Percentiles rank a stretch among this genome's conserved stretches.
phyloP scores from a whole-genome alignment of 2,797 vertebrate genomes.

The Myioborus miniatus region DNA sequence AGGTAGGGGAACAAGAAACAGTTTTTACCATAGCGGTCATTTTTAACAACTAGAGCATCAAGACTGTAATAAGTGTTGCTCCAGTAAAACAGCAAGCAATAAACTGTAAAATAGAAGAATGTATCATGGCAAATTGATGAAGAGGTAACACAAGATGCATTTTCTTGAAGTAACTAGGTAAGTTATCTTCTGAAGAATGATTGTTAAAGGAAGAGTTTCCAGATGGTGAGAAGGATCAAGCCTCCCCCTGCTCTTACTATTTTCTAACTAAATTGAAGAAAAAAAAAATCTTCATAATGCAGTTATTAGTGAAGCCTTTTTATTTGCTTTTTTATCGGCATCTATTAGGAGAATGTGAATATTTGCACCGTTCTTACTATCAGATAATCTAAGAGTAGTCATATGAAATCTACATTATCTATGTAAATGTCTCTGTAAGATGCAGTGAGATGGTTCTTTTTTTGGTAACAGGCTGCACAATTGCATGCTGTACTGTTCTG shows the following conservation, averaged over 20 bases:
- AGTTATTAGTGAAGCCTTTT: neutral
- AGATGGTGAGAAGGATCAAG: neutral
- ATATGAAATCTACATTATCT: conserved; percentile 36
- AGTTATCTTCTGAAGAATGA: conserved; percentile 28
- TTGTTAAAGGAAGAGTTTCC: conserved; percentile 9
- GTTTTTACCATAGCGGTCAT: neutral
- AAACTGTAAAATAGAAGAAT: neutral
- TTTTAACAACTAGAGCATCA: neutral
- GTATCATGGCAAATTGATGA: neutral
- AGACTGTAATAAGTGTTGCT: neutral
- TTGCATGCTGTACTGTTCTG: conserved; percentile 24
- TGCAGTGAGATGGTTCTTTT: conserved; percentile 36
- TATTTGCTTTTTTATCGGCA: neutral
- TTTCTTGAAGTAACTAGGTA: neutral
- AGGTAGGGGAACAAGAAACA: neutral
- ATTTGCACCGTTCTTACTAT: neutral
- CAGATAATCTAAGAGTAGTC: conserved; percentile 33
- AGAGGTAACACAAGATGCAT: neutral
- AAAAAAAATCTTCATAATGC: neutral
- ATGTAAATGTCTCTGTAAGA: conserved; percentile 20
- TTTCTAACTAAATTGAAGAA: neutral
- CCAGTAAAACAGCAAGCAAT: conserved; percentile 11
- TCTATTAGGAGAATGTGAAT: conserved; percentile 3
- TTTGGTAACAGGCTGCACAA: conserved; percentile 38
- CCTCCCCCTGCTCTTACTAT: neutral